Evolutionary conservation across 2,888 invertebrate species (phyloP), one percentile per base, ranked within the genome.

Genomic region (Ellobium chinense): DNA sequence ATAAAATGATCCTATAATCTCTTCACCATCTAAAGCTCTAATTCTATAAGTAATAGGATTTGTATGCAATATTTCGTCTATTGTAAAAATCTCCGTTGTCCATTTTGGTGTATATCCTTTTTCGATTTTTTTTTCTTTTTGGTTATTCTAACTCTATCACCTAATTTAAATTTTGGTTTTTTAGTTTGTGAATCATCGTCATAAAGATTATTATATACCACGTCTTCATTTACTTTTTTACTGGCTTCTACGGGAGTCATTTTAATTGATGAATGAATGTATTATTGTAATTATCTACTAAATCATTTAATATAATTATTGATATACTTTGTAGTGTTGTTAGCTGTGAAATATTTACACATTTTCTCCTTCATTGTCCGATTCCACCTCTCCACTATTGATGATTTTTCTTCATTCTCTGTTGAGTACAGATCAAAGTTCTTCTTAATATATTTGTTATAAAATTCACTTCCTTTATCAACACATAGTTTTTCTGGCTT

Each of bases 21-120:
- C 70, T 56, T 70, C 56, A 21, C 37, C 7, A 0, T 70, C 4
- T 46, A 54, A 46, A 54, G 46, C 31, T 29, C 14, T 1, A 27
- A 70, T 70, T 54, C 54, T 70, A 70, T 70, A 70, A 54, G 29
- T 46, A 54, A 70, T 1, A 54, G 56, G 63, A 63, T 31, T 63
- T 63, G 63, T 63, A 63, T 63, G 2, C 21, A 2, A 12, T 7
- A 63, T 29, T 56, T 70, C 9, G 60, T 21, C n/a, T 14, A 73
- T 37, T 36, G 31, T 7, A 60, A 60, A 56, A 34, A 60, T 56
- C 36, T 73, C 58, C 21, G 31, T 60, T 24, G 73, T 73, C 60
- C 60, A 60, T 54, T 36, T 70, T 14, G 12, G n/a, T 29, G 54
- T 70, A 21, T 70, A 54, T 36, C 63, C 63, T 70, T 70, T 70